A percentile compares a stretch with the other conserved stretches of the same genome.
These are phyloP conservation scores for Microctonus aethiopoides DNA, from an alignment of 2,888 invertebrate genomes.

Conservation along the genomic window DNA sequence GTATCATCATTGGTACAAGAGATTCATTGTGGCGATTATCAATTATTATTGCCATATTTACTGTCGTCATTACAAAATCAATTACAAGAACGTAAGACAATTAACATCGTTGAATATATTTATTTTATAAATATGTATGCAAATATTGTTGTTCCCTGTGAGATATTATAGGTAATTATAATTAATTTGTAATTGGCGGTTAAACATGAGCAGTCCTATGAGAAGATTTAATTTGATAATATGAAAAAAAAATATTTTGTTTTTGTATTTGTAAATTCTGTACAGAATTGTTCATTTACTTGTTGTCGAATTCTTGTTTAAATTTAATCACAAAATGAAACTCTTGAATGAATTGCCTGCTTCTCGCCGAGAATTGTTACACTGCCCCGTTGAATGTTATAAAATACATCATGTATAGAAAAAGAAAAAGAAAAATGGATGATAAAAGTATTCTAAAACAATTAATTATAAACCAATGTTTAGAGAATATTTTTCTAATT, in stretches of 20 bases:
- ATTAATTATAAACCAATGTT: constrained; percentile 35
- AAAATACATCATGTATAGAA: neutral
- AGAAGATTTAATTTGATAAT: neutral
- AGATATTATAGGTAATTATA: neutral
- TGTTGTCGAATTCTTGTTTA: neutral
- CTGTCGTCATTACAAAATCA: constrained; percentile 47
- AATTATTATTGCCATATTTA: constrained; percentile 33
- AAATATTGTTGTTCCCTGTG: neutral
- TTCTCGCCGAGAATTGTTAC: neutral
- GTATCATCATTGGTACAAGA: constrained; percentile 27
- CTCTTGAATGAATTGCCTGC: too few species aligned
- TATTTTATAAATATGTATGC: neutral
- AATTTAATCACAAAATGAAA: neutral
- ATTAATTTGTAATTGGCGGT: neutral
- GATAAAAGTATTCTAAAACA: constrained; percentile 19
- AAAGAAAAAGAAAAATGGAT: neutral
- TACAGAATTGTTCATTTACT: neutral
- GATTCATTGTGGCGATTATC: constrained; percentile 37
- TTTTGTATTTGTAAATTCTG: neutral
- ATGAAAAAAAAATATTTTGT: neutral
- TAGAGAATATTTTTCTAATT: constrained; percentile 53
- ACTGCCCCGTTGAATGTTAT: constrained; percentile 17
- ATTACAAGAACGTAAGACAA: constrained; percentile 45
- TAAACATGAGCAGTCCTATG: neutral
- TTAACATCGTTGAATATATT: neutral